Base-by-base conservation (phyloP, 2,888 invertebrate genomes). In the Aporophyla lueneburgensis region DNA sequence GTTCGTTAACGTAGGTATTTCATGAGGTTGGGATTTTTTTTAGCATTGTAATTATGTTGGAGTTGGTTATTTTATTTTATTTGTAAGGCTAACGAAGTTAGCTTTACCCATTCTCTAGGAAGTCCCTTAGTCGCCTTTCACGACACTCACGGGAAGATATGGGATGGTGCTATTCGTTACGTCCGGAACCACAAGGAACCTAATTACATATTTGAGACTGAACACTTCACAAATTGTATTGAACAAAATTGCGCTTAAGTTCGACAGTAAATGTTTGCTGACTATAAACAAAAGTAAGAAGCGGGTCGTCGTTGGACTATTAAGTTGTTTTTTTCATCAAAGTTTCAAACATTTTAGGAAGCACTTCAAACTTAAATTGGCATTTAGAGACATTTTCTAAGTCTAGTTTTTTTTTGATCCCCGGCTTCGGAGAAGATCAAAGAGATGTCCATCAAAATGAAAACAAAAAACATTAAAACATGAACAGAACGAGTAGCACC, bases 1-100 rank as follows among this genome's bases (percentile, higher is more conserved):
- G 71, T 86, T 83, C 82, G 69, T 83, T 83, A 85, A 62, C 85
- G 69, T 82, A 51, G 71, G 56, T 71, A 72, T 58, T 85, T 62
- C 61, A 71, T 67, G 53, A 85, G 71, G 53, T 74, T 70, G 14
- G 4, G 43, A 10, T 27, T 82, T 78, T 56, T 46, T 81, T 59
- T 58, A 62, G 70, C 58, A 40, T 71, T 67, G 56, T 67, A 81
- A 71, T 84, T 80, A 81, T 70, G 54, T 49, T 49, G 49, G 49
- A 49, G 46, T 73, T 72, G 51, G n/a, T 62, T 65, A 65, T 51
- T 78, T 66, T 46, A 58, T 40, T 76, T 59, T 24, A 66, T 49
- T 76, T 76, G 40, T 33, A 33, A 33, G 33, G 33, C 33, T 40
- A 19, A 40, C n/a, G n/a, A n/a, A n/a, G n/a, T n/a, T n/a, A n/a